phyloP scores from a whole-genome alignment of 1,140 invertebrate species.

The Eriosoma lanigerum region DNA sequence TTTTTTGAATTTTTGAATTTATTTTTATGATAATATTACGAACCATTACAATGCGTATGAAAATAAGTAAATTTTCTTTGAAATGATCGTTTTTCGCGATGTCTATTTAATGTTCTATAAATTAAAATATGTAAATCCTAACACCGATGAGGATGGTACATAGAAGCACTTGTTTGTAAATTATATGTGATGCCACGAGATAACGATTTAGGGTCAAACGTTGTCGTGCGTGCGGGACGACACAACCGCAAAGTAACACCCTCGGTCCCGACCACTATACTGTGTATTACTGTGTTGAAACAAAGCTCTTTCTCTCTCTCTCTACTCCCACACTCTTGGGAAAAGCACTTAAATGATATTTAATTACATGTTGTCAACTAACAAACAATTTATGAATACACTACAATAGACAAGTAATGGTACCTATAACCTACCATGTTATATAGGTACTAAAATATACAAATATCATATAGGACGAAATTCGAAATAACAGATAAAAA shows the following conservation, averaged over 20 bases:
- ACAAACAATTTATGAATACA: constrained; percentile 7
- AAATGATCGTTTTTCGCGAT: not conserved
- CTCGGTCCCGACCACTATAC: not conserved
- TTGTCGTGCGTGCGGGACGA: constrained; percentile 21
- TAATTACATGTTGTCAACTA: constrained; percentile 16
- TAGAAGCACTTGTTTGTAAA: constrained; percentile 24
- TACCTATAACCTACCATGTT: no score
- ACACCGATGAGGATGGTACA: not conserved
- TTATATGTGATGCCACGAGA: constrained; percentile 28
- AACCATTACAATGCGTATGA: not conserved
- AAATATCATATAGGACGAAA: no score
- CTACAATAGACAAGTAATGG: not conserved
- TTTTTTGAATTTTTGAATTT: no score
- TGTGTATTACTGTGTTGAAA: constrained; percentile 22
- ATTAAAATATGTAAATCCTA: constrained; percentile 25
- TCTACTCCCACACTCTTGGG: not conserved
- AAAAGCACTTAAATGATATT: constrained; percentile 38
- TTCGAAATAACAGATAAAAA: no score
- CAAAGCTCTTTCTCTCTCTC: not conserved
- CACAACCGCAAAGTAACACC: constrained; percentile 31
- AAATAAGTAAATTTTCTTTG: not conserved
- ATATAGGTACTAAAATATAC: no score
- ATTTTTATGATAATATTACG: no score
- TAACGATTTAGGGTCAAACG: constrained; percentile 38
- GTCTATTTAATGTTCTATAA: not conserved